phyloP scores from a whole-genome alignment of 2,113 vertebrate genomes.

The Heloderma charlesbogerti region DNA sequence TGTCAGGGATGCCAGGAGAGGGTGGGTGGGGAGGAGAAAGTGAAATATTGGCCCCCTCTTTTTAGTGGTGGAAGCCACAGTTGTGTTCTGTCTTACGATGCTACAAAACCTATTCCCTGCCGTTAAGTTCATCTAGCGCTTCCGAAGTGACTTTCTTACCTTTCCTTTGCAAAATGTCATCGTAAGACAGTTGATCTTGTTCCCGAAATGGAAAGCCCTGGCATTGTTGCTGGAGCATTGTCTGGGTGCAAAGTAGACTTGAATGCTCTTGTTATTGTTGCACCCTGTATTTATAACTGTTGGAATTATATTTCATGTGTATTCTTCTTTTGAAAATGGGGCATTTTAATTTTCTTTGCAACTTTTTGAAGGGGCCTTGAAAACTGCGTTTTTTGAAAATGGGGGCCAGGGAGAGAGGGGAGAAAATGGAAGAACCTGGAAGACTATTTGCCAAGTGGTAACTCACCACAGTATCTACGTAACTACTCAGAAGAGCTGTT shows the following conservation, averaged over 20 bases:
- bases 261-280: background rate
- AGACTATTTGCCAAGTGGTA: background rate
- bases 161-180: background rate
- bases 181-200: background rate
- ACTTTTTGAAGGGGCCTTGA: background rate
- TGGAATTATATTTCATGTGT: background rate
- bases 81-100: background rate
- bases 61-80: background rate
- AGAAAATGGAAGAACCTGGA: background rate
- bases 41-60: background rate
- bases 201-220: background rate
- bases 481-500: background rate
- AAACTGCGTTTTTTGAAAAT: background rate
- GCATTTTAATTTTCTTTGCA: background rate
- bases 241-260: no score
- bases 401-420: background rate
- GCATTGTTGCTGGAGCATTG: no score
- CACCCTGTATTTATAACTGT: background rate
- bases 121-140: background rate
- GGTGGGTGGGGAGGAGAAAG: rapidly evolving
- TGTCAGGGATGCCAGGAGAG: rapidly evolving
- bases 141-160: background rate
- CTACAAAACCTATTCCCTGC: background rate
- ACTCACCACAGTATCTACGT: background rate
- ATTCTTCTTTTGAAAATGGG: background rate